Conservation (phyloP, 2,797 vertebrate genomes). For the Cynopterus sphinx region DNA sequence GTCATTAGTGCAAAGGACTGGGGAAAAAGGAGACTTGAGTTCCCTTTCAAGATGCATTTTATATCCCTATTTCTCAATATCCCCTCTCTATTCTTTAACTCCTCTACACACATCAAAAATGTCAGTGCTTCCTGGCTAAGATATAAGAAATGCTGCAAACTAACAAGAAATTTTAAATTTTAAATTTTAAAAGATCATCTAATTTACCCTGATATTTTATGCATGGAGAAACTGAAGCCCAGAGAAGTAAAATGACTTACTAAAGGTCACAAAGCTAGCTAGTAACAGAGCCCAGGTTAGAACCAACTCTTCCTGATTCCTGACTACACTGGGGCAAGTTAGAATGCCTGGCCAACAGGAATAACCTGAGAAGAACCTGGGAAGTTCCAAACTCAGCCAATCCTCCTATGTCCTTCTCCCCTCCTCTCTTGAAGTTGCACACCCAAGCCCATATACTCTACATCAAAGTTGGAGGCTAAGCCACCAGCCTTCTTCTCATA, state of each 20-base stretch:
- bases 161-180: neutral
- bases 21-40: neutral
- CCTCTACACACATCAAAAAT: neutral
- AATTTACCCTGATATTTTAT: neutral
- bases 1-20: neutral
- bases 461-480: conserved; percentile 23
- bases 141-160: neutral
- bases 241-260: neutral
- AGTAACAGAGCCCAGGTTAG: neutral
- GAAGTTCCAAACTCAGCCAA: neutral
- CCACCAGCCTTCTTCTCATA: neutral
- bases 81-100: neutral
- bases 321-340: neutral
- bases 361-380: neutral
- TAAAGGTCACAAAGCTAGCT: neutral
- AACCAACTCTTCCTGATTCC: neutral
- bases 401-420: neutral
- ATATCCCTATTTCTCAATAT: neutral
- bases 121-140: neutral
- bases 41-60: neutral
- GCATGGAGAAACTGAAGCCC: neutral
- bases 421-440: neutral
- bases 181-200: neutral
- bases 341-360: neutral
- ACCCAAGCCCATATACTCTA: conserved; percentile 18